These are phyloP conservation scores for Xestia xanthographa DNA, from an alignment of 2,888 invertebrate genomes.

Conservation along the genomic window DNA sequence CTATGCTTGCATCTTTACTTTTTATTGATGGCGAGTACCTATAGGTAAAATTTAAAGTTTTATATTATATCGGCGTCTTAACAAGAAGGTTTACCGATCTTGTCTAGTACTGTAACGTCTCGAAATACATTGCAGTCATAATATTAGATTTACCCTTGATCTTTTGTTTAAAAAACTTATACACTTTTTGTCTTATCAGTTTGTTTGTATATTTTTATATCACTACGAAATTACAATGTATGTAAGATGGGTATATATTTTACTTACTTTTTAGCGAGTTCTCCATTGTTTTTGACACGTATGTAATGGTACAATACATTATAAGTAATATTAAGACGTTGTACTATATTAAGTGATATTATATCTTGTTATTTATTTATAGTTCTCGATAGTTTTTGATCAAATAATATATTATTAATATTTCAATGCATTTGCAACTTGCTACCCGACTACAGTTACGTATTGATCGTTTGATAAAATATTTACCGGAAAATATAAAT, in stretches of 20 bases:
- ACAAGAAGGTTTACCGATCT: constrained; percentile 32
- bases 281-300: constrained; percentile 40
- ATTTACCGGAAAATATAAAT: constrained; percentile 4
- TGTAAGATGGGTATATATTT: constrained; percentile 14
- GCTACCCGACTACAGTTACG: constrained; percentile 29
- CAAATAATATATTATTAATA: constrained; percentile 36
- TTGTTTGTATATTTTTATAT: constrained; percentile 44
- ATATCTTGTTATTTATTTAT: constrained; percentile 69
- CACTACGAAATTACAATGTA: constrained; percentile 23
- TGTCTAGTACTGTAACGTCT: constrained; percentile 48
- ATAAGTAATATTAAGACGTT: constrained; percentile 44
- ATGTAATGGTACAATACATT: constrained; percentile 32
- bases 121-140: constrained; percentile 50
- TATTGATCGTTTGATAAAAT: constrained; percentile 6
- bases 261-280: constrained; percentile 14
- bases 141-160: constrained; percentile 32
- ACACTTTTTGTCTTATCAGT: constrained; percentile 26
- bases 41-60: constrained; percentile 9
- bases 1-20: constrained; percentile 38
- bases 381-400: constrained; percentile 48
- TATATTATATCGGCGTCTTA: constrained; percentile 24
- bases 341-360: constrained; percentile 66
- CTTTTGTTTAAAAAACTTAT: constrained; percentile 27
- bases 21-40: constrained; percentile 15
- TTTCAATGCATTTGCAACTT: constrained; percentile 36